Conservation (phyloP, 2,113 vertebrate species). For the Rhabdornis inornatus region DNA sequence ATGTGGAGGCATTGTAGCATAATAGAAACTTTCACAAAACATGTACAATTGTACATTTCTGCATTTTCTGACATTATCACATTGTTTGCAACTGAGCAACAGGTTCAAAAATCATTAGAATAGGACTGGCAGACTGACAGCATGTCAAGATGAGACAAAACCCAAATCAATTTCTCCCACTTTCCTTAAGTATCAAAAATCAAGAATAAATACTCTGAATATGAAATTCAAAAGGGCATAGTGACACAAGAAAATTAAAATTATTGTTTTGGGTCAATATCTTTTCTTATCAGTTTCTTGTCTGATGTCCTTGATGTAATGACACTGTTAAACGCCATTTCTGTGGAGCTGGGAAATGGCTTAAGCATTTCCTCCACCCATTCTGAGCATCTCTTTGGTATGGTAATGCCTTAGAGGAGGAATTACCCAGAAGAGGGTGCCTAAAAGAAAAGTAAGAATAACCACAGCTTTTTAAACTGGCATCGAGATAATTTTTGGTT, state of each 20-base stretch:
- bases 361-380: background rate
- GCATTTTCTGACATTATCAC: background rate
- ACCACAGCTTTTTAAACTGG: background rate
- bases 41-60: background rate
- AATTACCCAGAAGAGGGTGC: background rate
- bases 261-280: background rate
- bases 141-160: background rate
- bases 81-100: background rate
- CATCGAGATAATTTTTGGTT: background rate
- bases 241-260: background rate
- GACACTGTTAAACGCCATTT: background rate
- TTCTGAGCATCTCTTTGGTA: background rate
- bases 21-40: background rate
- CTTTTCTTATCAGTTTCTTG: background rate
- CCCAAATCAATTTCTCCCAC: background rate
- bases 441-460: background rate
- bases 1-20: background rate
- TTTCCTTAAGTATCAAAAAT: background rate
- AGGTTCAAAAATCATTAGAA: background rate
- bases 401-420: background rate
- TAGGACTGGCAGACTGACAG: background rate
- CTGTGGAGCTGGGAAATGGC: background rate
- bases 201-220: background rate
- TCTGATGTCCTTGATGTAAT: background rate
- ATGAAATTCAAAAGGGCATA: background rate